Base-by-base conservation (phyloP, 2,113 vertebrate genomes). In the Piprites chloris region DNA sequence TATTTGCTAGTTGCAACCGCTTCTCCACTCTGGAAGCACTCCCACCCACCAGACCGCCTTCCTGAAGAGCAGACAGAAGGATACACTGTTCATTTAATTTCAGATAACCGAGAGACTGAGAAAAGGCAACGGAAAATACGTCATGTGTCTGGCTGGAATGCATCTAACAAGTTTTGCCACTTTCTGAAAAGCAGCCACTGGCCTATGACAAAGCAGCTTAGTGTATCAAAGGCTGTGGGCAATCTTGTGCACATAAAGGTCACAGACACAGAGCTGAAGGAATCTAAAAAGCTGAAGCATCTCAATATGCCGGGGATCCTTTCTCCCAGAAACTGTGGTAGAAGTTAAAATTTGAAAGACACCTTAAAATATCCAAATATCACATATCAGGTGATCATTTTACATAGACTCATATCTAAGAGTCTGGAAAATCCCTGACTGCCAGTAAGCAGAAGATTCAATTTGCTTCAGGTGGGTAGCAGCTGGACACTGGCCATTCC, bases 1-100 rank as follows among this genome's bases (percentile, higher is more conserved):
- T 52, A 52, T 63, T 77, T 67, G 59, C 56, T 74, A 5, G 56
- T 82, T 4, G 16, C 32, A 53, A 53, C 44, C 39, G 6, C 23
- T 80, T 66, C 39, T 62, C 2, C 0, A 1, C 23, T 93, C 69
- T 93, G 92, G 92, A 94, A 92, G 63, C 8, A 0, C 49, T 94
- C 82, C 90, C 82, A 75, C 63, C 81, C 87, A 93, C 72, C 65
- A 89, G 85, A 50, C 47, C 35, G 75, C 68, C 72, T 91, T 86
- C 63, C 85, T 86, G 52, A 88, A 74, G 50, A 88, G 82, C 59
- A 85, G 86, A 88, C 93, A 94, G 85, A 85, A 81, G 77, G 59
- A 78, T 24, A 20, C 58, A 50, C 68, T 95, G 91, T 94, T 83
- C 59, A 44, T 90, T 88, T 74, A 16, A 74, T 47, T 74, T 84